Evolutionary conservation across 2,113 vertebrate species (phyloP).

Genomic region (Oncorhynchus mykiss): DNA sequence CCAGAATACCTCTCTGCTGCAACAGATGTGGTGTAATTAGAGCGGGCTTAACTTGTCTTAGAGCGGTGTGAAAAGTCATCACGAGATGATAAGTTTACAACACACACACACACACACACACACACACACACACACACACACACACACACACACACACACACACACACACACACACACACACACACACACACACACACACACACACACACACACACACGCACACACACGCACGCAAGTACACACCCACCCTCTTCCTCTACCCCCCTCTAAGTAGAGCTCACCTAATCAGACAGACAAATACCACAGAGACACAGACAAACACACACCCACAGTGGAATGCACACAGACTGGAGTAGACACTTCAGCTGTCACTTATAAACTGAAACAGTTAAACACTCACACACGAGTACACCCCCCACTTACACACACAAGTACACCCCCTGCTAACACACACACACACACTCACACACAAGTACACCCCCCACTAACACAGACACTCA

Average conservation of each 20-base stretch:
- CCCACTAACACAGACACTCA: not conserved
- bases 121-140: constrained; percentile 2
- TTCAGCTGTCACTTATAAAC: not conserved
- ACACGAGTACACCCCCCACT: not conserved
- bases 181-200: constrained; percentile 33
- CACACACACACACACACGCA: constrained; percentile 17
- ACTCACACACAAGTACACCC: constrained; percentile 9
- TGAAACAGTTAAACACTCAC: too few relatives aligned
- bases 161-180: constrained; percentile 18
- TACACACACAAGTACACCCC: constrained; percentile 22
- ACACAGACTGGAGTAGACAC: not conserved
- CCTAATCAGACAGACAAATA: constrained; percentile 44
- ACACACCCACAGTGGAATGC: not conserved
- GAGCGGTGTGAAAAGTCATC: constrained; percentile 74
- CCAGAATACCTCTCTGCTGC: constrained; percentile 73
- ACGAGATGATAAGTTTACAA: constrained; percentile 74
- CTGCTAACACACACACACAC: constrained; percentile 7
- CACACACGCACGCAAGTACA: constrained; percentile 22
- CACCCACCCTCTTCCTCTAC: constrained; percentile 8
- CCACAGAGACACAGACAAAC: constrained; percentile 28
- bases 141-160: constrained; percentile 31
- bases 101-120: constrained; percentile 24
- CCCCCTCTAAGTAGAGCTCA: constrained; percentile 29
- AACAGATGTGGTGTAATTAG: constrained; percentile 84
- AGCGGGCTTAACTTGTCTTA: constrained; percentile 79